Evolutionary conservation across 2,797 vertebrate species (phyloP).

Genomic region (Sorex maritimensis): DNA sequence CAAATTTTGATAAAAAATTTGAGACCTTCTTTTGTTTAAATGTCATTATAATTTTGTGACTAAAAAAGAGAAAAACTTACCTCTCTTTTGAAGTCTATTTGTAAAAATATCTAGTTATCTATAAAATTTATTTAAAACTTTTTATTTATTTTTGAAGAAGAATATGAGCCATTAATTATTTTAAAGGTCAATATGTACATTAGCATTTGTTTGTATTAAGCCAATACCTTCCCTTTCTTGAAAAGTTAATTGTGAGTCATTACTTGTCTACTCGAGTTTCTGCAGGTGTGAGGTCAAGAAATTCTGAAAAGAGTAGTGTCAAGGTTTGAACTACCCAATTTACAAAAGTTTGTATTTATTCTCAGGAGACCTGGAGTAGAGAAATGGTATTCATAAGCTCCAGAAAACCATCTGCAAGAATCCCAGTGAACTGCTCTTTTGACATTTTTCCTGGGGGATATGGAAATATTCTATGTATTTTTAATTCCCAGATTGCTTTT

Average conservation of each 20-base stretch:
- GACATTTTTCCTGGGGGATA: constrained; percentile 41
- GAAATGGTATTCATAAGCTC: neutral
- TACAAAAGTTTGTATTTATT: constrained; percentile 15
- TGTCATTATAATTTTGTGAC: neutral
- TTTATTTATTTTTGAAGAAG: constrained; percentile 41
- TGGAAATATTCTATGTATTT: constrained; percentile 44
- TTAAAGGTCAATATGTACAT: neutral
- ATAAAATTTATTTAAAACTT: neutral
- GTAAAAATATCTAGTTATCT: neutral
- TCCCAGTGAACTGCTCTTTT: neutral
- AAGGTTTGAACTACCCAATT: neutral
- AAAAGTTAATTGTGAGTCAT: neutral
- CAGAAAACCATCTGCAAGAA: neutral
- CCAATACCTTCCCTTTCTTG: constrained; percentile 56
- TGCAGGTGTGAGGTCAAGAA: neutral
- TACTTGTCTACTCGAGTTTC: neutral
- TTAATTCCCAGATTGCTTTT: neutral
- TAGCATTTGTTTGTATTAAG: constrained; percentile 34
- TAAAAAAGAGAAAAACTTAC: neutral
- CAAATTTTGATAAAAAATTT: constrained; percentile 35
- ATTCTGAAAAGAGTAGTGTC: neutral
- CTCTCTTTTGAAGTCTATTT: neutral
- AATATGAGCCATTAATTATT: neutral
- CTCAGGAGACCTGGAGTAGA: constrained; percentile 53
- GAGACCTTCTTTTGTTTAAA: constrained; percentile 12